phyloP scores from a whole-genome alignment of 1,140 invertebrate species.

The Gonatopus flavifemur region DNA sequence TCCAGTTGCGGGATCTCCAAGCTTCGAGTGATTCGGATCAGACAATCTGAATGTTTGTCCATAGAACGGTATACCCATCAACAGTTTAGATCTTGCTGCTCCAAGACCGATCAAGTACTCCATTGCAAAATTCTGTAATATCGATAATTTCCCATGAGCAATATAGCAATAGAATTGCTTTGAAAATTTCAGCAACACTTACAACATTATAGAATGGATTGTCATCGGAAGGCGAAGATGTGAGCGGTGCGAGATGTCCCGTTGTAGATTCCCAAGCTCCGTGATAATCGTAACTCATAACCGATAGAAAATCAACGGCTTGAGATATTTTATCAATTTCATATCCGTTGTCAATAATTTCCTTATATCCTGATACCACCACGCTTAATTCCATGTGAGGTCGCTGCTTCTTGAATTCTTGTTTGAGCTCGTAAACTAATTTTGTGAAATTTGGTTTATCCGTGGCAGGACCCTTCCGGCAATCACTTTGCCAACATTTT shows the following conservation, averaged over 20 bases:
- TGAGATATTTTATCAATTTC: conserved; percentile 70
- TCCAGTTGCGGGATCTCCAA: conserved; percentile 62
- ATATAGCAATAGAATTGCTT: not conserved
- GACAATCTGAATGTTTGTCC: conserved; percentile 81
- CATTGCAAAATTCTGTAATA: conserved; percentile 73
- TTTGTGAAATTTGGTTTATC: conserved; percentile 79
- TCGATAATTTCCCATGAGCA: not conserved
- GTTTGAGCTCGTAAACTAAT: conserved; percentile 77
- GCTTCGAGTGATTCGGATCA: conserved; percentile 50
- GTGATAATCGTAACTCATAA: conserved; percentile 90
- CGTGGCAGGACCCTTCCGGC: conserved; percentile 72
- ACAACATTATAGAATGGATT: conserved; percentile 79
- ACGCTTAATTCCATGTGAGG: conserved; percentile 75
- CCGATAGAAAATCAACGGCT: conserved; percentile 79
- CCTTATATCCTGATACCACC: conserved; percentile 84
- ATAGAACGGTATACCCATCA: conserved; percentile 86
- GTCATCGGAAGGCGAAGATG: conserved; percentile 62
- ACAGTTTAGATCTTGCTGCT: conserved; percentile 76
- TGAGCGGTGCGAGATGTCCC: conserved; percentile 82
- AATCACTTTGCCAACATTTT: conserved; percentile 88
- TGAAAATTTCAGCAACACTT: conserved; percentile 44
- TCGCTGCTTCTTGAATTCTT: conserved; percentile 70
- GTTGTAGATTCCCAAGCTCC: conserved; percentile 81
- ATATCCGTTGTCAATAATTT: conserved; percentile 83
- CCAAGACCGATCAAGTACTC: conserved; percentile 73